Conservation (phyloP, 2,113 vertebrate genomes). For the Maccullochella peelii region DNA sequence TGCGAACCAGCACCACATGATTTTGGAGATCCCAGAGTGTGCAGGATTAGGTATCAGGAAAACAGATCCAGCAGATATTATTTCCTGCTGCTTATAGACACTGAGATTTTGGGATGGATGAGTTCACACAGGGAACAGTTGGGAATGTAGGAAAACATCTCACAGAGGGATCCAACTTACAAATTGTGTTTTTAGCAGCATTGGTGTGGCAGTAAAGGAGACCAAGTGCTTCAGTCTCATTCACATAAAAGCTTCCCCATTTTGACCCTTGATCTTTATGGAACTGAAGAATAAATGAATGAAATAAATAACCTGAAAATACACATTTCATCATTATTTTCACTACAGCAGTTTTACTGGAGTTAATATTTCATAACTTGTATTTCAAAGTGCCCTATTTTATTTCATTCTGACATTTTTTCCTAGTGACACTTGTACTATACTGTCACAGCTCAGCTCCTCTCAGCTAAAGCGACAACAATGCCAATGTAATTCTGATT, state of each 20-base stretch:
- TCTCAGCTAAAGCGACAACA: background rate
- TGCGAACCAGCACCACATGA: constrained; percentile 35
- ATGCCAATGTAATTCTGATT: background rate
- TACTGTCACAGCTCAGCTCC: constrained; percentile 3
- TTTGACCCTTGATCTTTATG: constrained; percentile 12
- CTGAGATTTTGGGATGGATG: constrained; percentile 39
- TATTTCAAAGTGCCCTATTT: background rate
- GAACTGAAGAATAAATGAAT: background rate
- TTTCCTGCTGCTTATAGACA: constrained; percentile 52
- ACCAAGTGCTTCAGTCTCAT: constrained; percentile 12
- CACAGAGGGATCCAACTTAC: constrained; percentile 4
- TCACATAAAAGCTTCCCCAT: background rate
- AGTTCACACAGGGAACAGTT: constrained; percentile 46
- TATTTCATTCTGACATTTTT: background rate
- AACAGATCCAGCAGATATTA: constrained; percentile 53
- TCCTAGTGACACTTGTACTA: background rate
- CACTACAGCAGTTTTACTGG: too few relatives aligned
- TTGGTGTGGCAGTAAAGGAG: background rate
- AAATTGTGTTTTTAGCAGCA: constrained; percentile 11
- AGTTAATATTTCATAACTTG: background rate
- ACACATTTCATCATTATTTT: background rate
- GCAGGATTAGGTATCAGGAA: constrained; percentile 56
- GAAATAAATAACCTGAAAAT: background rate
- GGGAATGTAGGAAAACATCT: constrained; percentile 41
- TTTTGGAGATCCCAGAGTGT: constrained; percentile 39